Evolutionary conservation across 1,140 invertebrate genomes (phyloP).

Genomic region (Plodia interpunctella): DNA sequence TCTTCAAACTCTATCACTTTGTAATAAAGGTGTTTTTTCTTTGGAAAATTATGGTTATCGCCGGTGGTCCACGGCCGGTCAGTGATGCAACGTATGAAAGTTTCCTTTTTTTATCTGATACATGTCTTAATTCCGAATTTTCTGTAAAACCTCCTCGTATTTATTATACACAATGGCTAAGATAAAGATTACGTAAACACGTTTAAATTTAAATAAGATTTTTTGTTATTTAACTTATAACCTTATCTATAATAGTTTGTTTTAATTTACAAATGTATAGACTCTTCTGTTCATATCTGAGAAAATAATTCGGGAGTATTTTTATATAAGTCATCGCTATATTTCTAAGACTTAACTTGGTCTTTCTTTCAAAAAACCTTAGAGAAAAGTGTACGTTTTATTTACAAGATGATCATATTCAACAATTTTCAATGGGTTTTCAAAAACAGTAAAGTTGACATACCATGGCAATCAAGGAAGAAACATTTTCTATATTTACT

Average conservation of each 20-base stretch:
- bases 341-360: no score
- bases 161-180: constrained; percentile 6
- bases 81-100: constrained; percentile 21
- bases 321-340: no score
- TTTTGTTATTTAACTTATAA: background rate
- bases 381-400: no score
- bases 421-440: no score
- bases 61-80: constrained; percentile 19
- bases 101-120: constrained; percentile 10
- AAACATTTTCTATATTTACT: no score
- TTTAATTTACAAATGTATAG: background rate
- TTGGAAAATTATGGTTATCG: constrained; percentile 15
- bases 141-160: background rate
- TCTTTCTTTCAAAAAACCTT: no score
- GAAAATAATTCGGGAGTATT: no score
- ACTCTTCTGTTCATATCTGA: background rate
- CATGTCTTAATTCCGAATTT: constrained; percentile 7
- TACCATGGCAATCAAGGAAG: no score
- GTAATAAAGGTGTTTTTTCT: constrained; percentile 8
- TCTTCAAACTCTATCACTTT: constrained; percentile 10
- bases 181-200: constrained; percentile 1
- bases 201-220: background rate
- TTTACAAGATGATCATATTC: no score
- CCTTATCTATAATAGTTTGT: background rate
- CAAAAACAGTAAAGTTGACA: no score